Evolutionary conservation across 2,113 vertebrate genomes (phyloP), one percentile per base, ranked within the genome.

Genomic region (Silurus glanis): DNA sequence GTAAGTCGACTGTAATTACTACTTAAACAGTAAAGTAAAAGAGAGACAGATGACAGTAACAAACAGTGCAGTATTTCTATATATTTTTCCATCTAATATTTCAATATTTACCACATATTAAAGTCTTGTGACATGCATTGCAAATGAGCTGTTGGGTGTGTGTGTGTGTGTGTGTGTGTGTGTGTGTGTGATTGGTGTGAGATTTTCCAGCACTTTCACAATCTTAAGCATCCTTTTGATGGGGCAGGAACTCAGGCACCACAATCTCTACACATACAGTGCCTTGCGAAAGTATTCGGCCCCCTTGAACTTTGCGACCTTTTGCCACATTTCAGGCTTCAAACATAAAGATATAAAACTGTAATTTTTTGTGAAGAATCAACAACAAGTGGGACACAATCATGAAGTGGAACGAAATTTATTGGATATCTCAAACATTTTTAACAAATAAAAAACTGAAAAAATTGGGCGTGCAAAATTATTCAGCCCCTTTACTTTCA

Each of bases 111-210:
- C 49, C 74, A 37, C 61, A 86, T 86, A 75, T 58, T 67, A 56
- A n/a, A 37, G 45, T 87, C 82, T 89, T 90, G 75, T 74, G 80
- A 87, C 86, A 89, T 59, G 80, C 53, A 85, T 85, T 87, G 72
- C 87, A 87, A 90, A 89, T 85, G 49, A 87, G 37, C 74, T 85
- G 80, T 81, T 81, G 61, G 84, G 47, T 75, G 53, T 58, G 21
- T 56, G n/a, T 79, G 45, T 75, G 17, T 23, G 45, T 51, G 45
- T 75, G 72, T 19, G 72, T 21, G 72, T 75, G 72, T 10, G 45
- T 53, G 28, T 7, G 71, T 49, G 37, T 19, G 45, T 23, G 61
- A 23, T 19, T 9, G 61, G 37, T 62, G 74, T 53, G 17, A 17
- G 14, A 21, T 81, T 86, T 88, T 72, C 72, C 78, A 82, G 80